Evolutionary conservation across 35 echinoderm and acorn worm species (phyloP).

Genomic region (Eucidaris tribuloides): DNA sequence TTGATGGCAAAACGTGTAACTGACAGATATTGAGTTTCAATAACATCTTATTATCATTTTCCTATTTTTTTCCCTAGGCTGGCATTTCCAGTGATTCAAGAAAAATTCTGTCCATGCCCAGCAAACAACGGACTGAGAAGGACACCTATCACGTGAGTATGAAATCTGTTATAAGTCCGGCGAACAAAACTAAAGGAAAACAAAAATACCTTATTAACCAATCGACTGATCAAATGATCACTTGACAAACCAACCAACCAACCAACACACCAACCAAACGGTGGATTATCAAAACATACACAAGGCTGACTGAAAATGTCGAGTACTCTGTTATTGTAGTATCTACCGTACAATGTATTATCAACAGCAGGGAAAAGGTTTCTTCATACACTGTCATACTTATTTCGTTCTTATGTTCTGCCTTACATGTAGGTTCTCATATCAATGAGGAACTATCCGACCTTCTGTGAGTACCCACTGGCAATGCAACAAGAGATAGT

Average conservation of each 20-base stretch:
- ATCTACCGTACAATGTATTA: too few relatives aligned
- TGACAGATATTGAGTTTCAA: not conserved
- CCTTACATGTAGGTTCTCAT: constrained; percentile 64
- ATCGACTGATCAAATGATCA: not conserved
- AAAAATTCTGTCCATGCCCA: constrained; percentile 53
- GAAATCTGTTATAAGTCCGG: not conserved
- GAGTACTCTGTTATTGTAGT: too few relatives aligned
- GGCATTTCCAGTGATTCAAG: constrained; percentile 63
- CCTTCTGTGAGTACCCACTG: constrained; percentile 83
- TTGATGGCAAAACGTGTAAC: not conserved
- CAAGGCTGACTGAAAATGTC: too few relatives aligned
- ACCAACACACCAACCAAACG: too few relatives aligned
- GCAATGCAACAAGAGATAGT: constrained; percentile 87
- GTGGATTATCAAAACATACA: too few relatives aligned
- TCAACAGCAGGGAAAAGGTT: too few relatives aligned
- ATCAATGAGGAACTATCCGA: constrained; percentile 72
- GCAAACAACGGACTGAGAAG: constrained; percentile 53
- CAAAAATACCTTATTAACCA: not conserved
- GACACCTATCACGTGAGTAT: constrained; percentile 85
- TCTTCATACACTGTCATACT: not conserved
- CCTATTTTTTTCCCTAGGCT: not conserved
- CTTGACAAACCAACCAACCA: too few relatives aligned
- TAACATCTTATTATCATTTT: not conserved
- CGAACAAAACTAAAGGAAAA: not conserved
- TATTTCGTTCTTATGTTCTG: not conserved